These are phyloP conservation scores for Papilio protenor DNA, from an alignment of 2,888 invertebrate species.

Conservation along the genomic window DNA sequence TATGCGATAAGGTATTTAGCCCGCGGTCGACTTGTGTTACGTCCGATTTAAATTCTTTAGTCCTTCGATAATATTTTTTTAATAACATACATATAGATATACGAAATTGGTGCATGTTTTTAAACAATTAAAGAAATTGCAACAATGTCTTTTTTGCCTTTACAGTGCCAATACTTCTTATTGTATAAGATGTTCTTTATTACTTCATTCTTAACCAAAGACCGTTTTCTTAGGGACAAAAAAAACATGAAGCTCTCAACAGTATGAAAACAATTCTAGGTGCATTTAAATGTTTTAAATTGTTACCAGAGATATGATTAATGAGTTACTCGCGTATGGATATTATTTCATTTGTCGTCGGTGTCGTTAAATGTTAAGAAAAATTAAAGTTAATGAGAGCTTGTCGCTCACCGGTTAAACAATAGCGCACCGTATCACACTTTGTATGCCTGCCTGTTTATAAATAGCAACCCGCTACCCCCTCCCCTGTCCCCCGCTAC, in stretches of 20 bases:
- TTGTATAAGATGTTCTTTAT: neutral
- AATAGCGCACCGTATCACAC: slow-evolving; percentile 40
- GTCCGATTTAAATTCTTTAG: slow-evolving; percentile 44
- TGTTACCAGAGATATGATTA: neutral
- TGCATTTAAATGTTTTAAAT: neutral
- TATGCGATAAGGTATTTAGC: slow-evolving; percentile 79
- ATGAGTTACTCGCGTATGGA: neutral
- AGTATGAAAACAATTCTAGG: no score
- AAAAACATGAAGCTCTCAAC: no score
- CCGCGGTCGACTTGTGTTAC: slow-evolving; percentile 58
- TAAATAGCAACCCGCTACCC: slow-evolving; percentile 54
- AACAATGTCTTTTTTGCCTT: neutral
- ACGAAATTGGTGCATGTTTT: neutral
- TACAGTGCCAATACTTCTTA: neutral
- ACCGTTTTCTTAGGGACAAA: neutral
- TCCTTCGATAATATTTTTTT: neutral
- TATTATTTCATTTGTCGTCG: slow-evolving; percentile 36
- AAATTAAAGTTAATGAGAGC: slow-evolving; percentile 38
- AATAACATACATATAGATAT: neutral
- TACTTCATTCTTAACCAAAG: no score
- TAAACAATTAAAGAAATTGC: no score
- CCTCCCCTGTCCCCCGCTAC: slow-evolving; percentile 40
- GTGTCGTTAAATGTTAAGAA: slow-evolving; percentile 39
- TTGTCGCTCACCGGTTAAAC: slow-evolving; percentile 44
- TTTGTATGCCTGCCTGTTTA: slow-evolving; percentile 54